Evolutionary conservation across 1,140 invertebrate species (phyloP), one percentile per base, ranked within the genome.

Genomic region (Planococcus citri): DNA sequence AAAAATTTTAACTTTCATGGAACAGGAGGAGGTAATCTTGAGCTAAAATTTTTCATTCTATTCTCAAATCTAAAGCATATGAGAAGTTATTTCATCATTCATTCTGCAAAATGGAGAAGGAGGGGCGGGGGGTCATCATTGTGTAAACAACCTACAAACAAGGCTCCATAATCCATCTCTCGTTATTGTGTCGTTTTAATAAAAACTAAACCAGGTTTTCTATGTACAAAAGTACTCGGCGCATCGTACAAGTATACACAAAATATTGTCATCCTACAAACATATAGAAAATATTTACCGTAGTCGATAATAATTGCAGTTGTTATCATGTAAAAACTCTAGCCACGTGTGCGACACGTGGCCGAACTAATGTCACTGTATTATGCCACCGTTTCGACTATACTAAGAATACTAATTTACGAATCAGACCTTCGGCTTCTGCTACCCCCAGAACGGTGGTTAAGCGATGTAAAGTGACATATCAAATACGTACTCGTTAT

Each of bases 401-500:
- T 20, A 20, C 41, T 51, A 51, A 51, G 41, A 51, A 51, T 51
- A 51, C 41, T 51, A 51, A 51, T 51, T 51, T 51, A n/a, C 41
- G 41, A 51, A 51, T 51, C 41, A 51, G n/a, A 51, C 41, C 41
- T 20, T 14, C 10, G 41, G 6, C n/a, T 51, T 37, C 17, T 20
- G 41, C n/a, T 17, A 17, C 10, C 6, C 12, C 41, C 6, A 20
- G 41, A 14, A 51, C 41, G 41, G 41, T 20, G 41, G 41, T 51
- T 51, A 51, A 51, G 17, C 41, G 41, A 17, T 51, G 41, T 51
- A 51, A 51, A 51, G 41, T 51, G 41, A 51, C 41, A 51, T 51
- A 51, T 51, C 41, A 51, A 51, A 51, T 51, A 51, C 41, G 41
- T 51, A 51, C 41, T 51, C 41, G 41, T 51, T 51, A 51, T 51